A percentile compares a stretch with the other conserved stretches of the same genome.
Evolutionary conservation across 2,888 invertebrate species (phyloP).

Genomic region (Plutella xylostella): DNA sequence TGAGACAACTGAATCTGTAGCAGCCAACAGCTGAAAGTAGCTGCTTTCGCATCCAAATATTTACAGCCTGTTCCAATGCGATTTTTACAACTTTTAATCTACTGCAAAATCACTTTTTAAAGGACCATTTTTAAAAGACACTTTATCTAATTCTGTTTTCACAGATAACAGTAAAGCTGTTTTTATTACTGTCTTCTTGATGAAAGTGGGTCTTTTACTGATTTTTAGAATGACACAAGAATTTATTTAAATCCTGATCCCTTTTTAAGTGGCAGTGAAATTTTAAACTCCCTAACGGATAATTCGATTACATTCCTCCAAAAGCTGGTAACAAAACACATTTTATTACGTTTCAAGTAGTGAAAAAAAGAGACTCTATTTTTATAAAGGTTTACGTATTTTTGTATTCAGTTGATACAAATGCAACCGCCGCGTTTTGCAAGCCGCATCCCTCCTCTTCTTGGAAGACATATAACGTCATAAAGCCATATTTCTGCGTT

Average conservation of each 20-base stretch:
- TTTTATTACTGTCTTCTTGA: conserved; percentile 60
- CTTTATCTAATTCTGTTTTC: conserved; percentile 58
- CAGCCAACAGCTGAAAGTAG: no score
- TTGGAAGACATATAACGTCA: conserved; percentile 5
- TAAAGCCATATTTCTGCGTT: conserved; percentile 32
- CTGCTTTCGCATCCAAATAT: conserved; percentile 45
- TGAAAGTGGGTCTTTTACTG: conserved; percentile 63
- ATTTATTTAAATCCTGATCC: conserved; percentile 54
- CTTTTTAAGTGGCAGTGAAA: neutral
- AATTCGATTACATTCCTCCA: no score
- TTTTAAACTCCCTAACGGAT: neutral
- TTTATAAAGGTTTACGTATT: no score
- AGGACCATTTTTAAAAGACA: conserved; percentile 29
- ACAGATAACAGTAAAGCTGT: conserved; percentile 55
- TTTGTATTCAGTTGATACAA: conserved; percentile 30
- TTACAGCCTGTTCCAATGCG: conserved; percentile 55
- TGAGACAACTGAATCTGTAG: no score
- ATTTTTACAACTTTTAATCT: conserved; percentile 47
- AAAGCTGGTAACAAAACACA: no score
- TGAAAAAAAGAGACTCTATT: neutral
- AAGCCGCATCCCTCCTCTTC: conserved; percentile 34
- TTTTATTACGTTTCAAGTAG: no score
- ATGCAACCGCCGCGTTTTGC: conserved; percentile 45
- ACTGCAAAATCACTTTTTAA: conserved; percentile 13
- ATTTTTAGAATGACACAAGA: conserved; percentile 57